phyloP scores from a whole-genome alignment of 2,113 vertebrate species.

The Protomyctophum bolini region DNA sequence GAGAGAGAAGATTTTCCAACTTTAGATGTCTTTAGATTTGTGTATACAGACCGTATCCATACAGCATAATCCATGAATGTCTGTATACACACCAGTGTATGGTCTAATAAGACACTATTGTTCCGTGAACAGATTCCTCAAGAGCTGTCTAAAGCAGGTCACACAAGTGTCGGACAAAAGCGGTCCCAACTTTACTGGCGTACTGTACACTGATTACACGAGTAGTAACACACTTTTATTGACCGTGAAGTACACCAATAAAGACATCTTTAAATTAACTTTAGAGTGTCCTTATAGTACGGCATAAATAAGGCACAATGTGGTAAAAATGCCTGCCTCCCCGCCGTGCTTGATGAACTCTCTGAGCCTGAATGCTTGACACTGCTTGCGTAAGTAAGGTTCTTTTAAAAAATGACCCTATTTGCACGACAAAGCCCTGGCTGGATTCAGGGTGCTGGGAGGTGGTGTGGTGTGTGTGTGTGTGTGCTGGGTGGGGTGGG shows the following conservation, averaged over 20 bases:
- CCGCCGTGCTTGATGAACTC: conserved; percentile 66
- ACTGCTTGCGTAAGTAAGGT: conserved; percentile 75
- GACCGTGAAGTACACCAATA: conserved; percentile 18
- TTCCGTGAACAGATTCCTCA: background rate
- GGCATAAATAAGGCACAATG: conserved; percentile 45
- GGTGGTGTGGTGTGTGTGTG: conserved; percentile 25
- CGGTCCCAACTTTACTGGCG: background rate
- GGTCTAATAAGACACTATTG: too few relatives aligned
- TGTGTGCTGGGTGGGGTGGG: conserved; percentile 37
- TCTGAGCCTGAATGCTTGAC: conserved; percentile 64
- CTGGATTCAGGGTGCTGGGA: conserved; percentile 54
- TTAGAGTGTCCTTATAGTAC: conserved; percentile 23
- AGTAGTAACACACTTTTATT: conserved; percentile 25
- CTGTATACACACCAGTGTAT: too few relatives aligned
- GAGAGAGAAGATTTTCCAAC: too few relatives aligned
- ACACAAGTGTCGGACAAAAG: conserved; percentile 4
- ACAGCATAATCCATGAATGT: too few relatives aligned
- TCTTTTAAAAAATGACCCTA: conserved; percentile 70
- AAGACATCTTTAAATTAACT: conserved; percentile 38
- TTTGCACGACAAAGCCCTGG: conserved; percentile 80
- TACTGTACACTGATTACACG: conserved; percentile 16
- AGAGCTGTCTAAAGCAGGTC: background rate
- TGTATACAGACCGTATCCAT: too few relatives aligned
- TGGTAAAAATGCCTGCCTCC: conserved; percentile 49
- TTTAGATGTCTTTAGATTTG: background rate